Conservation (phyloP, 2,888 invertebrate species). For the Eledone cirrhosa region DNA sequence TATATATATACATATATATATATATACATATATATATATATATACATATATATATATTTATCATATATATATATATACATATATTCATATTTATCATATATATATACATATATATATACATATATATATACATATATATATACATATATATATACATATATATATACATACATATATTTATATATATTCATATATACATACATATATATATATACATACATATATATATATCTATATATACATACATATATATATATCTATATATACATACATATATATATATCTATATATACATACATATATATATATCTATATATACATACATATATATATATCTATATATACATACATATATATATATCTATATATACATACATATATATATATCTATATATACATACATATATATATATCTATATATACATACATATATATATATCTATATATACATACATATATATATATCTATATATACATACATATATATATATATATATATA, state of each 20-base stretch:
- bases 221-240: neutral
- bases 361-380: constrained; percentile 1
- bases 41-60: too few relatives aligned
- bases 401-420: neutral
- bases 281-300: neutral
- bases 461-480: neutral
- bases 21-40: neutral
- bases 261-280: neutral
- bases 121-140: neutral
- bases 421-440: neutral
- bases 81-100: too few relatives aligned
- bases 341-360: neutral
- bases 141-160: neutral
- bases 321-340: neutral
- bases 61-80: too few relatives aligned
- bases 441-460: neutral
- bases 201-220: neutral
- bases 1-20: neutral
- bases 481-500: neutral
- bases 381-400: neutral
- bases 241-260: neutral
- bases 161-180: neutral
- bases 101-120: neutral
- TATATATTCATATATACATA: constrained; percentile 1
- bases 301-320: neutral